Evolutionary conservation across 2,113 vertebrate genomes (phyloP), one percentile per base, ranked within the genome.

Genomic region (Galemys pyrenaicus): DNA sequence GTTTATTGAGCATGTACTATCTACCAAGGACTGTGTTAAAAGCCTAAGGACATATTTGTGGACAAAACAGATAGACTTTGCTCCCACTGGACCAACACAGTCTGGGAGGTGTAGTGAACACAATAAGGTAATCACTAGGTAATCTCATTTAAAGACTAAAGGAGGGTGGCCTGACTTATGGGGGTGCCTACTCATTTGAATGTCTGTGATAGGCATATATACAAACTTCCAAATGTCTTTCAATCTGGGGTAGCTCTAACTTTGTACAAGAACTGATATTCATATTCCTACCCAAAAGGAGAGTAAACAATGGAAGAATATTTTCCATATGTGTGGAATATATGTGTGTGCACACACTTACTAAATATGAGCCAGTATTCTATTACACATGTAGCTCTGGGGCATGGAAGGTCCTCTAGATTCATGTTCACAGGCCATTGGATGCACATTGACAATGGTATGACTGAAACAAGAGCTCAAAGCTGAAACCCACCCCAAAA

Each of bases 81-180:
- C 1, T 26, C 13, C 81, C 32, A 35, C 3, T 49, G 19, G 60
- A 39, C 9, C 28, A 1, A 32, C 12, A 56, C 54, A 78, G 12
- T 73, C 35, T 22, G 3, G 28, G 75, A 87, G 46, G 9, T 46
- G 13, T 44, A 16, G n/a, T 60, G 17, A 79, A 35, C 28, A 77
- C 5, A 32, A 4, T 37, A 75, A 41, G 19, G 2, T 78, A 28
- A 49, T 65, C 67, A 62, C 51, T 75, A 73, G 49, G 75, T 77
- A 67, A 89, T n/a, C 17, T 62, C 11, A n/a, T 92, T 92, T 62
- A 81, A 83, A 93, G 58, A 81, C 30, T 39, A 81, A 67, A 83
- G 7, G 11, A 49, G 73, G 26, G 24, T 62, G 79, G 82, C 67
- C 2, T 62, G 24, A 51, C 12, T 79, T 44, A 70, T 39, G 71